Conservation (phyloP, 53 echinoderm and acorn worm species). For the Holothuria leucospilota region DNA sequence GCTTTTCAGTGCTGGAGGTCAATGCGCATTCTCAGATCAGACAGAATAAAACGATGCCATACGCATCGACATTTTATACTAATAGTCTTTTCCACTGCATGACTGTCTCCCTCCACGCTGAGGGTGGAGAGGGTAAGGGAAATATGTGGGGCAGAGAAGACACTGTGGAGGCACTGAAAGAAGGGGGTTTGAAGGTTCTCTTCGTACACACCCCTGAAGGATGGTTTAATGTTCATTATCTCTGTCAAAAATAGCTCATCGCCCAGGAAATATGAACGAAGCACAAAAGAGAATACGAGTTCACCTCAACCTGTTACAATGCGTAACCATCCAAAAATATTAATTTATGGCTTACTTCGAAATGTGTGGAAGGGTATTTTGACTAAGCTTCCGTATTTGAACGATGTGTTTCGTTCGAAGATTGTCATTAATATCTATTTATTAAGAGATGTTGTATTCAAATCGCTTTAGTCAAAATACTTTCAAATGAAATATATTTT, state of each 20-base stretch:
- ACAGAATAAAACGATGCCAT: constrained; percentile 91
- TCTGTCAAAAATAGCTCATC: constrained; percentile 66
- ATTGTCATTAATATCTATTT: too few species aligned
- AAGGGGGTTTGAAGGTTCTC: constrained; percentile 76
- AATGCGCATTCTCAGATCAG: constrained; percentile 86
- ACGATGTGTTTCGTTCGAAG: too few species aligned
- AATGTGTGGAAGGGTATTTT: too few species aligned
- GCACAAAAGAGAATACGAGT: not conserved
- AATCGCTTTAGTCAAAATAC: too few species aligned
- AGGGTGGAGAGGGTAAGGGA: constrained; percentile 89
- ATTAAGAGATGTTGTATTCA: too few species aligned
- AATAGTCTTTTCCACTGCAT: constrained; percentile 98
- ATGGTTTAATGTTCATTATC: constrained; percentile 93
- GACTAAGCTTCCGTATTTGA: too few species aligned
- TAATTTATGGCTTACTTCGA: too few species aligned
- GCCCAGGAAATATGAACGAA: not conserved
- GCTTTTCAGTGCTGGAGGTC: constrained; percentile 89
- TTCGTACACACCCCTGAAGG: constrained; percentile 71
- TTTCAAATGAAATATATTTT: too few species aligned
- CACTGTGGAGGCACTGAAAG: constrained; percentile 63
- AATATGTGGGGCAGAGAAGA: constrained; percentile 98
- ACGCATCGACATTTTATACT: constrained; percentile 92
- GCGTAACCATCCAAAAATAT: too few species aligned
- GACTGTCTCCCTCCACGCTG: constrained; percentile 83
- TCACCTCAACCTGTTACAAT: too few species aligned